Evolutionary conservation across 2,888 invertebrate genomes (phyloP), one percentile per base, ranked within the genome.

Genomic region (Coecobrya sp.): DNA sequence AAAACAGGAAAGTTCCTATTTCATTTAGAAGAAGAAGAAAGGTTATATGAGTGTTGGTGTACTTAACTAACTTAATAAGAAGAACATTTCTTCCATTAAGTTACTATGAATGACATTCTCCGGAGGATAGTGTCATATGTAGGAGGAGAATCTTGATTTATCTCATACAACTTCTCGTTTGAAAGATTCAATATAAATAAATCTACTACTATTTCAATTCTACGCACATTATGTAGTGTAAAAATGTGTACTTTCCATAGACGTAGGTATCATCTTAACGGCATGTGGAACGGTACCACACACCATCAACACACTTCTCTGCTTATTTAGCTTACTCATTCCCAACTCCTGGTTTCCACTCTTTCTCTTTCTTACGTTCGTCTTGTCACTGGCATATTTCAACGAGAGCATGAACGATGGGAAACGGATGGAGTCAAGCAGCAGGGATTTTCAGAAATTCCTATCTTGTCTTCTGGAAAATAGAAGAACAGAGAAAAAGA

Each of bases 101-200:
- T 89, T 92, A 76, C 70, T 65, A 90, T 89, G 89, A 92, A 90
- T 87, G 90, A 90, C 92, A 87, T 87, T 92, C 90, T 84, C 92
- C 82, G 59, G 86, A 90, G 86, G 87, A 87, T 76, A 76, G 73
- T 92, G 92, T 92, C 92, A 92, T 92, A 86, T 86, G 76, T 59
- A 85, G 62, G 22, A 87, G 84, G 59, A 87, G 90, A 89, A 92
- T 92, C 92, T 92, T 92, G 92, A 92, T 92, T 92, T 89, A 92
- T 92, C 87, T 92, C 82, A 84, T 81, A 86, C 49, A 84, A 59
- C 84, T 84, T 90, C 89, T 76, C 76, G 59, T 85, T 90, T 76
- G 85, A 90, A 90, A 76, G 90, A 76, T 90, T 84, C 76, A 76
- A 76, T 11, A 27, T 25, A 49, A 65, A 25, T 27, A 1, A 4